phyloP scores from a whole-genome alignment of 2,113 vertebrate species.

The Cairina moschata region DNA sequence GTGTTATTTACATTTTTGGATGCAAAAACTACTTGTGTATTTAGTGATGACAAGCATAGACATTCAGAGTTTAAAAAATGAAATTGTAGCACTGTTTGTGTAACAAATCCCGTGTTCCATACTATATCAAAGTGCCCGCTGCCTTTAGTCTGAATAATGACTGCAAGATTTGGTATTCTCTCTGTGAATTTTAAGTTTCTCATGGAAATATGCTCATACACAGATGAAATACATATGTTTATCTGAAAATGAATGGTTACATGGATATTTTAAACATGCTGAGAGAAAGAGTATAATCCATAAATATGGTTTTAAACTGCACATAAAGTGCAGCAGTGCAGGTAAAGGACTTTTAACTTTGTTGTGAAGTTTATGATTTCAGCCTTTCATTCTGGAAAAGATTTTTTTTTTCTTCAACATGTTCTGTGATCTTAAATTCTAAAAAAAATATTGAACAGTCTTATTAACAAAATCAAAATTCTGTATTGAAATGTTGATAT shows the following conservation, averaged over 20 bases:
- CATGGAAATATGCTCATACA: background rate
- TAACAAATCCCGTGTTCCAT: background rate
- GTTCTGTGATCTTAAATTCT: background rate
- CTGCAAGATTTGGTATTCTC: background rate
- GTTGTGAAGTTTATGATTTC: background rate
- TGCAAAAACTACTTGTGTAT: background rate
- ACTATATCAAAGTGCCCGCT: background rate
- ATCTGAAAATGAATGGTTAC: background rate
- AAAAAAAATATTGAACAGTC: too few species aligned
- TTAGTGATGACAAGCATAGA: background rate
- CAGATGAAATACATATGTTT: background rate
- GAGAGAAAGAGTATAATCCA: background rate
- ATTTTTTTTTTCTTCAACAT: background rate
- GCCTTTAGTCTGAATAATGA: background rate
- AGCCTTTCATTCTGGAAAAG: background rate
- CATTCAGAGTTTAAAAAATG: background rate
- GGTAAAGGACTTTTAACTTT: background rate
- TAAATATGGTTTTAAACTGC: background rate
- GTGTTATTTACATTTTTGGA: background rate
- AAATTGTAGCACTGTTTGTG: background rate
- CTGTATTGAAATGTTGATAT: background rate
- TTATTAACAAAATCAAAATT: background rate
- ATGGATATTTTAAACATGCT: background rate
- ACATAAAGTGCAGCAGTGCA: background rate
- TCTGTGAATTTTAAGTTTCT: background rate